phyloP scores from a whole-genome alignment of 1,140 invertebrate species.

The Drosophila sp. region DNA sequence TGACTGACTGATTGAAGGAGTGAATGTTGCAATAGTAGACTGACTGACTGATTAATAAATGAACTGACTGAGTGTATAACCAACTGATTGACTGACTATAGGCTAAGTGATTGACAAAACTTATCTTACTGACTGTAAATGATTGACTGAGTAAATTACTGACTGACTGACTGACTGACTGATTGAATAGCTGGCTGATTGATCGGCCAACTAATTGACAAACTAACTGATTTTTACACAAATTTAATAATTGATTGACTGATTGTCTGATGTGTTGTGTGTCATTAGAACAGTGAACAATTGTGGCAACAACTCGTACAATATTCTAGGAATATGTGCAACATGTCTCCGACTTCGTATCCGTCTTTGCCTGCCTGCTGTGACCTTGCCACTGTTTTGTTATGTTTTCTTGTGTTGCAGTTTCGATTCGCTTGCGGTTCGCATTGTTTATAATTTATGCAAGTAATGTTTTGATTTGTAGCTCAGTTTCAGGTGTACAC shows the following conservation, averaged over 20 bases:
- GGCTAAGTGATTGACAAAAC: too few species aligned
- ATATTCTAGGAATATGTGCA: slow-evolving; percentile 56
- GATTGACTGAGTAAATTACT: background rate
- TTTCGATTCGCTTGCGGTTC: slow-evolving; percentile 62
- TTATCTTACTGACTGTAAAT: background rate
- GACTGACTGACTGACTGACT: background rate
- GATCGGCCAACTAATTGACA: background rate
- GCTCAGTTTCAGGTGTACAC: slow-evolving; percentile 39
- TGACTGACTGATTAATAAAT: background rate
- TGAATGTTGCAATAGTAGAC: too few species aligned
- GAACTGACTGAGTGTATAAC: background rate
- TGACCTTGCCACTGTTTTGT: slow-evolving; percentile 69
- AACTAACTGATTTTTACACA: background rate
- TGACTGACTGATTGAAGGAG: background rate
- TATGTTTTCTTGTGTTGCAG: slow-evolving; percentile 12
- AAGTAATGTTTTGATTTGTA: slow-evolving; percentile 81
- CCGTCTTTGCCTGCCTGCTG: slow-evolving; percentile 6
- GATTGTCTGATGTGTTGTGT: slow-evolving; percentile 26
- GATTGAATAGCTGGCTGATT: background rate
- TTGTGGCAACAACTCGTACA: slow-evolving; percentile 4
- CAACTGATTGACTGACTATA: background rate
- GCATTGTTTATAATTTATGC: slow-evolving; percentile 71
- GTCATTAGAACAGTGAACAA: slow-evolving; percentile 31
- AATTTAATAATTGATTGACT: background rate
- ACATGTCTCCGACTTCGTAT: slow-evolving; percentile 6